Base-by-base conservation (phyloP, 1,140 invertebrate genomes). In the Drosophila funebris region DNA sequence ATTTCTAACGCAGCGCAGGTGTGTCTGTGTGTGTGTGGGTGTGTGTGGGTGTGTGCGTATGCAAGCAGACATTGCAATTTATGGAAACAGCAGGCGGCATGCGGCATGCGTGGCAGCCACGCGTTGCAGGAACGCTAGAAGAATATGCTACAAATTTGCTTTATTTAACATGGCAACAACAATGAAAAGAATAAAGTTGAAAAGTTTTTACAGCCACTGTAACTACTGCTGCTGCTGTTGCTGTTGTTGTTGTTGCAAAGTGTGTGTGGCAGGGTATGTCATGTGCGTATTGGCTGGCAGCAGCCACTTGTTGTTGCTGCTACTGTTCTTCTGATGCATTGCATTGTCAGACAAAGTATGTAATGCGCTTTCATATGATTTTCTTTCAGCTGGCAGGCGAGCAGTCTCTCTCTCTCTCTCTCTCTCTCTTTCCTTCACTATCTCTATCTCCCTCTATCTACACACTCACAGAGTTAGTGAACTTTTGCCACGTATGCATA, bases 101-200 rank as follows among this genome's bases (percentile, higher is more conserved):
- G 43, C 44, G 48, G 56, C 24, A 27, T 27, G n/a, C n/a, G n/a
- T n/a, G n/a, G n/a, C n/a, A n/a, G n/a, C n/a, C n/a, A n/a, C n/a
- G n/a, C n/a, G n/a, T 60, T 48, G 50, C 62, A 41, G 70, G 50
- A 54, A 76, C 73, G 69, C 71, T 57, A 60, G 43, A 74, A 70
- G 79, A 87, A 88, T 89, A 83, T 83, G 78, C 83, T 76, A 83
- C 83, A 83, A 87, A 87, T 88, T 83, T 87, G 75, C 76, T 87
- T 88, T 87, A 88, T 88, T 87, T 78, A 73, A 75, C 75, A 88
- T 88, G 44, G 71, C 76, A 73, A 72, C 4, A 56, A 41, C 14
- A 39, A 29, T n/a, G 29, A 20, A 14, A 61, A 33, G 9, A 48
- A 57, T 88, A 87, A 88, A 88, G 84, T 83, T 88, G 71, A 76